Conservation (phyloP, 2,888 invertebrate species). For the Ashinkailepas kermadecensis region DNA sequence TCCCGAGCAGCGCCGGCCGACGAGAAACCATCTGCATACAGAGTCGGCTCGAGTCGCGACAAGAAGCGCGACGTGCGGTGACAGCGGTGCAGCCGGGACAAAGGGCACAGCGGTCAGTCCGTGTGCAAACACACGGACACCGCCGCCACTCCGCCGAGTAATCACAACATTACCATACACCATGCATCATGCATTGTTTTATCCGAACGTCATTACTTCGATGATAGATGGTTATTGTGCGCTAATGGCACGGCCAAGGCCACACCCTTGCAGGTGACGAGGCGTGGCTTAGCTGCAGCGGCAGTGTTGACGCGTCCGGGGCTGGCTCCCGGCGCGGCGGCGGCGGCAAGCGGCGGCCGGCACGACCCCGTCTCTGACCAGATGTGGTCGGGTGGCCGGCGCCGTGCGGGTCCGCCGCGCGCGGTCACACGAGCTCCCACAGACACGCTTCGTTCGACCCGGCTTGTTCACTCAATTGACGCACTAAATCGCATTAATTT, state of each 20-base stretch:
- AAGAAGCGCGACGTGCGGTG: neutral
- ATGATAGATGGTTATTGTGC: conserved; percentile 6
- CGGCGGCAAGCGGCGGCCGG: neutral
- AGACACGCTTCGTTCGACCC: neutral
- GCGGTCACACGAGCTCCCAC: neutral
- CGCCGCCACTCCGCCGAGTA: neutral
- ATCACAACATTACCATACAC: conserved; percentile 12
- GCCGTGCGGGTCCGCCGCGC: neutral
- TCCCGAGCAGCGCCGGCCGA: too few species aligned
- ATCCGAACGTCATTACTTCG: neutral
- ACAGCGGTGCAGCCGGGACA: neutral
- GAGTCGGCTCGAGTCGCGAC: neutral
- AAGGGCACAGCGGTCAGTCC: neutral
- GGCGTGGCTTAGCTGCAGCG: neutral
- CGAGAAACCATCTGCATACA: too few species aligned
- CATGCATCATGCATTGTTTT: conserved; percentile 8
- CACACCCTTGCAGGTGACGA: conserved; percentile 9
- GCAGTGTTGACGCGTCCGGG: too few species aligned
- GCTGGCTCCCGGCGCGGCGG: neutral
- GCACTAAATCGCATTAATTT: conserved; percentile 19
- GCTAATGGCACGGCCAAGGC: neutral
- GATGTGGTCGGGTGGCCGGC: neutral
- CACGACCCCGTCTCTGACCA: too few species aligned
- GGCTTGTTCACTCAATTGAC: neutral
- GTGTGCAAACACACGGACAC: neutral